phyloP scores from a whole-genome alignment of 2,888 invertebrate genomes.

The Mesochorus sp. region DNA sequence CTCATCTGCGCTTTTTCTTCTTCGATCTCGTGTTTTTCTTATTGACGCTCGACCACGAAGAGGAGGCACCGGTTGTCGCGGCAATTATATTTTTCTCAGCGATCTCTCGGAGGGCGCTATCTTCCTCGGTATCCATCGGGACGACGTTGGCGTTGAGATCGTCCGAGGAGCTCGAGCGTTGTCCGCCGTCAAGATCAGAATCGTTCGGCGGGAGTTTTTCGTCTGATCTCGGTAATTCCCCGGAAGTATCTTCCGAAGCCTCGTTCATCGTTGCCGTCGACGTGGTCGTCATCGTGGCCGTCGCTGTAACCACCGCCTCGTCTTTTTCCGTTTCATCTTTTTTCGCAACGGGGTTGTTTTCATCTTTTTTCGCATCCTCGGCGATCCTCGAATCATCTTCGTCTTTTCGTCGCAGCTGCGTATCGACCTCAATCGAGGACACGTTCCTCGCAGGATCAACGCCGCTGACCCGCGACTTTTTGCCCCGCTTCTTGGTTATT shows the following conservation, averaged over 20 bases:
- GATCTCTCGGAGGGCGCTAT: constrained; percentile 62
- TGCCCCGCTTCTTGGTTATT: constrained; percentile 50
- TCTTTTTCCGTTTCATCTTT: no score
- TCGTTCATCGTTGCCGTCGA: no score
- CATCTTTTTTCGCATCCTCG: constrained; percentile 42
- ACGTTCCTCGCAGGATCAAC: constrained; percentile 25
- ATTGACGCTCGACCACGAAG: constrained; percentile 60
- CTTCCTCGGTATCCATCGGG: constrained; percentile 70
- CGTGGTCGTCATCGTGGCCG: no score
- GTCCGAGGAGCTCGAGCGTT: constrained; percentile 75
- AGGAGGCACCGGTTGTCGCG: constrained; percentile 52
- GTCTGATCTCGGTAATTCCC: no score
- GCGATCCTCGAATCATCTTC: neutral
- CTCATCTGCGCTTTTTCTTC: constrained; percentile 81
- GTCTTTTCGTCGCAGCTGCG: no score
- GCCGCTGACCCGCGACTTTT: constrained; percentile 34
- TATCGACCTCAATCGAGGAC: neutral
- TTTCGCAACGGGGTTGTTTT: no score
- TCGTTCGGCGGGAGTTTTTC: no score
- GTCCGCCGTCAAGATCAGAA: constrained; percentile 69
- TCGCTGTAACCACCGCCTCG: no score
- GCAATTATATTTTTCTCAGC: constrained; percentile 58
- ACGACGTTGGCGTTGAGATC: constrained; percentile 73
- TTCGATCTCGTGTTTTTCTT: constrained; percentile 77
- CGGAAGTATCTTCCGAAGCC: no score